These are phyloP conservation scores for Aphaenogaster rudis DNA, from an alignment of 1,140 invertebrate species.

Conservation along the genomic window DNA sequence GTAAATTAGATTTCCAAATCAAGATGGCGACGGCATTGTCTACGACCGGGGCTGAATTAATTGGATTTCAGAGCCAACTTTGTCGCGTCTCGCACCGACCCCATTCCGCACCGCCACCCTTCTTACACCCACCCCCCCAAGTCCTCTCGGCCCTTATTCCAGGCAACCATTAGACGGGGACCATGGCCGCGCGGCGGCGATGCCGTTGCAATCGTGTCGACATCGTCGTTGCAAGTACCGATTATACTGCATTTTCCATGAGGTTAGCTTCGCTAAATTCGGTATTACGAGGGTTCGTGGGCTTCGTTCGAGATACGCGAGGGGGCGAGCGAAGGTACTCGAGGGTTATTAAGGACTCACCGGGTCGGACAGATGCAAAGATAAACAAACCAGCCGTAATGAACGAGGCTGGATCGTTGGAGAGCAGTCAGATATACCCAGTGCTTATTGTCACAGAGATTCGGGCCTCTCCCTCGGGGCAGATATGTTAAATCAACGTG, in stretches of 20 bases:
- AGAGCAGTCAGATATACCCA: constrained; percentile 64
- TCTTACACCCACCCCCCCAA: neutral
- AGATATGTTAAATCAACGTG: constrained; percentile 71
- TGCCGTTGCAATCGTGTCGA: constrained; percentile 18
- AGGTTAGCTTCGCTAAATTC: constrained; percentile 66
- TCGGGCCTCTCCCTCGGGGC: constrained; percentile 54
- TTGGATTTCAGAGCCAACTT: constrained; percentile 83
- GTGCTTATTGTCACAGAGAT: constrained; percentile 70
- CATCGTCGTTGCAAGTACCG: constrained; percentile 48
- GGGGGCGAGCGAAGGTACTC: constrained; percentile 53
- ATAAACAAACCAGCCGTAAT: constrained; percentile 79
- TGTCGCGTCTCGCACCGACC: constrained; percentile 72
- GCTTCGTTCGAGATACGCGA: constrained; percentile 24
- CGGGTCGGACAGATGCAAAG: constrained; percentile 77
- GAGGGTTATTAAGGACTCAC: constrained; percentile 79
- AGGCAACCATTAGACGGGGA: constrained; percentile 40
- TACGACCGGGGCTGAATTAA: constrained; percentile 82
- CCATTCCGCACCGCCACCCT: constrained; percentile 31
- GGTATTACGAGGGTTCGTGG: constrained; percentile 41
- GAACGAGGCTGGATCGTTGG: constrained; percentile 69
- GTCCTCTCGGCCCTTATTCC: constrained; percentile 32
- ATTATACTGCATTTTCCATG: constrained; percentile 72
- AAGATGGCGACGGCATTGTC: constrained; percentile 83
- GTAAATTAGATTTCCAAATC: constrained; percentile 85
- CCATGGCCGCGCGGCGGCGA: constrained; percentile 23